A percentile compares a stretch with the other conserved stretches of the same genome.
phyloP scores from a whole-genome alignment of 1,140 invertebrate genomes.

The Dendroctonus ponderosae region DNA sequence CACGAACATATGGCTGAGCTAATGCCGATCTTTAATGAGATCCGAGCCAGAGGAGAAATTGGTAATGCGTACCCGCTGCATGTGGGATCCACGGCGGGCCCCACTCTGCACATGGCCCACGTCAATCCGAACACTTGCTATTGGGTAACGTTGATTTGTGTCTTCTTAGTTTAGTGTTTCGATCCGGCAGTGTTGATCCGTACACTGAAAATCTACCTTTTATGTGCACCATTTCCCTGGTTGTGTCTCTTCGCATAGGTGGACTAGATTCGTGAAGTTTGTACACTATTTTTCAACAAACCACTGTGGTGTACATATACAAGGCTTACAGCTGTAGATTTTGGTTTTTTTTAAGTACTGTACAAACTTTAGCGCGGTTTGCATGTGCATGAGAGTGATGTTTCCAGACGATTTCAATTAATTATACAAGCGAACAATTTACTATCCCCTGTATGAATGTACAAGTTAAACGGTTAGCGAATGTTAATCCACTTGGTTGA shows the following conservation, averaged over 20 bases:
- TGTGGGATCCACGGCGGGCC: slow-evolving; percentile 61
- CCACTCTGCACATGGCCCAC: slow-evolving; percentile 49
- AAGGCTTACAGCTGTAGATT: slow-evolving; percentile 13
- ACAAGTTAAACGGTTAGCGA: neutral
- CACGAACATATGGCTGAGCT: slow-evolving; percentile 89
- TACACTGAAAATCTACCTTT: neutral
- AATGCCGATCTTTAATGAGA: slow-evolving; percentile 90
- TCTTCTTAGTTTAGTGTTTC: neutral
- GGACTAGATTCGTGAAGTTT: slow-evolving; percentile 10
- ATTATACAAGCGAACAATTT: slow-evolving; percentile 15
- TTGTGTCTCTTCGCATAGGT: slow-evolving; percentile 3
- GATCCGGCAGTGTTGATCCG: neutral
- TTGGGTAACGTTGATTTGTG: slow-evolving; percentile 58
- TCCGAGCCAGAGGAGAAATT: slow-evolving; percentile 82
- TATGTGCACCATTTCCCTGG: slow-evolving; percentile 1
- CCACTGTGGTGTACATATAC: slow-evolving; percentile 1
- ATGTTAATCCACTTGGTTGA: slow-evolving; percentile 33
- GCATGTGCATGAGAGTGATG: slow-evolving; percentile 36
- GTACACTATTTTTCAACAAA: slow-evolving; percentile 25
- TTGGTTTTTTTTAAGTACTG: slow-evolving; percentile 19
- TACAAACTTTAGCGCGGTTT: slow-evolving; percentile 22
- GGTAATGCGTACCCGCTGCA: slow-evolving; percentile 84
- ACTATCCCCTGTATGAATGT: slow-evolving; percentile 21
- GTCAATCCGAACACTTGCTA: slow-evolving; percentile 60
- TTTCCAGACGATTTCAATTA: slow-evolving; percentile 10